Percentiles rank a stretch among this genome's conserved stretches.
Conservation (phyloP, 2,113 vertebrate species). For the Oncorhynchus mykiss region DNA sequence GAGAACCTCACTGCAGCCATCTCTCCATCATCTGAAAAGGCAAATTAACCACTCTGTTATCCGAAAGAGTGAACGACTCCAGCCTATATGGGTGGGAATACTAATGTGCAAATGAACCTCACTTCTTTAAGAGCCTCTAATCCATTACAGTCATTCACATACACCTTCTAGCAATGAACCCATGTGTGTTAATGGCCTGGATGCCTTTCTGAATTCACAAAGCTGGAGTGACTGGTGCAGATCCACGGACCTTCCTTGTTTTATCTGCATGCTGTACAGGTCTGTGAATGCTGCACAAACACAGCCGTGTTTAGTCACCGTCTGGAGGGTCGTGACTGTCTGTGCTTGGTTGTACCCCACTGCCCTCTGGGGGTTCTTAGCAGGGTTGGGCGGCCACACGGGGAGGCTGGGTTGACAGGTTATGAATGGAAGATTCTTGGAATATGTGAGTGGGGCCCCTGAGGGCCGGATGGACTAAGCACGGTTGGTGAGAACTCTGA, state of each 20-base stretch:
- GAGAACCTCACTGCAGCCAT: slow-evolving; percentile 38
- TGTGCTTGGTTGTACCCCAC: slow-evolving; percentile 8
- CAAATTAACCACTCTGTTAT: not conserved
- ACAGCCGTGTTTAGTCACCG: not conserved
- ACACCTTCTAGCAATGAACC: not conserved
- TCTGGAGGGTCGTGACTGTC: not conserved
- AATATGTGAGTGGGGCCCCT: slow-evolving; percentile 52
- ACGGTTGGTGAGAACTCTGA: slow-evolving; percentile 10
- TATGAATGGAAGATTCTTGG: slow-evolving; percentile 64
- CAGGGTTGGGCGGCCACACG: slow-evolving; percentile 22
- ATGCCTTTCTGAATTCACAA: not conserved
- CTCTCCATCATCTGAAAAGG: slow-evolving; percentile 4
- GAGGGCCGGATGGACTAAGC: slow-evolving; percentile 40
- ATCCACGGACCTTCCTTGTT: not conserved
- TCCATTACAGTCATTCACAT: not conserved
- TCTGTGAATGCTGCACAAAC: not conserved
- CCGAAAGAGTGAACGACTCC: not conserved
- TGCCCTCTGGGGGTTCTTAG: slow-evolving; percentile 28
- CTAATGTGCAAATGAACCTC: not conserved
- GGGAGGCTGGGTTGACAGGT: slow-evolving; percentile 13
- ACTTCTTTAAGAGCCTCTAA: not conserved
- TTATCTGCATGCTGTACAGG: not conserved
- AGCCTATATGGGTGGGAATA: not conserved
- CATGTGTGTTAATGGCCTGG: not conserved
- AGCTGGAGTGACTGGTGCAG: not conserved